Evolutionary conservation across 2,113 vertebrate species (phyloP), one percentile per base, ranked within the genome.

Genomic region (Setophaga coronata): DNA sequence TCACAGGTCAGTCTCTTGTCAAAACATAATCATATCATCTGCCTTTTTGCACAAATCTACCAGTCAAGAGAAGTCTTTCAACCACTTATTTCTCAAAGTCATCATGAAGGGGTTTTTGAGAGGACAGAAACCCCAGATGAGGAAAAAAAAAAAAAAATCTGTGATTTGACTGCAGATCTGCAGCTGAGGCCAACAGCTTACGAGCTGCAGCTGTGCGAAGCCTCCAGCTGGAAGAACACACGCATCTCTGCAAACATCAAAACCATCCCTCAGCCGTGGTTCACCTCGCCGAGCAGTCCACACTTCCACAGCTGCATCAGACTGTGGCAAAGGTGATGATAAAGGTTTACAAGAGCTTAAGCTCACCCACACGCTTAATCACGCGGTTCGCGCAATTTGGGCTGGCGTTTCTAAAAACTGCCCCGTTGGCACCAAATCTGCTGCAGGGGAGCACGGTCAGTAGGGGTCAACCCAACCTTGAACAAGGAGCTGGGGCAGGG

Each of bases 401-500:
- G 72, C 19, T 57, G 74, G 58, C 29, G 24, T 56, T 90, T 58
- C 61, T 48, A 12, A 62, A 87, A 95, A 34, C 62, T 51, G 53
- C 29, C 56, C 77, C 8, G 16, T 50, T 2, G 5, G 47, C 80
- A 51, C 13, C 0, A 0, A 64, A 36, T 65, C 92, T 79, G 77
- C 79, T 70, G 81, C 85, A 58, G 42, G 36, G 54, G 48, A 45
- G 51, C 88, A 61, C 5, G 2, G 91, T 81, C 40, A 77, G 87
- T 10, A 91, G 25, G 6, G 82, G 77, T 91, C 78, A 96, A 60
- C 18, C 18, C 70, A 96, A 54, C 83, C 86, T 84, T 62, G 53
- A 95, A 42, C 0, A 1, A 45, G 34, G 23, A 14, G 38, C 23
- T 14, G 74, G 53, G n/a, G 7, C 56, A 10, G n/a, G 9, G 7